phyloP scores from a whole-genome alignment of 2,113 vertebrate genomes.

The Physeter macrocephalus region DNA sequence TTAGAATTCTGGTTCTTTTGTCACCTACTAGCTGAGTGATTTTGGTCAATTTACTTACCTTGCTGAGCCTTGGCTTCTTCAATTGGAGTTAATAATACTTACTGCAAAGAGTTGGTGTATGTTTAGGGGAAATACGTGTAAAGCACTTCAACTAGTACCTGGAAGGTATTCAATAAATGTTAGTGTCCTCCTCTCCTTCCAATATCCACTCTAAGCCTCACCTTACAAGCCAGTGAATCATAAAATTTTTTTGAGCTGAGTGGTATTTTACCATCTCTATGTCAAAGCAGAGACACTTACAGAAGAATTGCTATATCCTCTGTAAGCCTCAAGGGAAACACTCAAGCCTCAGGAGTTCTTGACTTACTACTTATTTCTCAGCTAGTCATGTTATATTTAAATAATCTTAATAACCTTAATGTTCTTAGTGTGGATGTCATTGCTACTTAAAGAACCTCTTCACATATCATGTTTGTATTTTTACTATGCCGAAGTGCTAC shows the following conservation, averaged over 20 bases:
- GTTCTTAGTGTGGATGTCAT: background rate
- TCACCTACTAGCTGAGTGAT: background rate
- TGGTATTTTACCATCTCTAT: background rate
- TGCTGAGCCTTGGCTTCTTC: background rate
- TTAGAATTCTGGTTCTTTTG: background rate
- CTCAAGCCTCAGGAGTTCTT: background rate
- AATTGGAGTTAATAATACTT: background rate
- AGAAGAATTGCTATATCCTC: background rate
- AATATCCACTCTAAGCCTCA: no score
- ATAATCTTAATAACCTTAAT: background rate
- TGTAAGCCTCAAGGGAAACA: background rate
- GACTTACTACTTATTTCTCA: background rate
- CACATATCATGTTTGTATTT: background rate
- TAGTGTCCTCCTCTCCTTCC: background rate
- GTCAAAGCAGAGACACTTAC: background rate
- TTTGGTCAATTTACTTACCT: background rate
- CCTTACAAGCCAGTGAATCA: background rate
- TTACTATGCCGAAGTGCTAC: background rate
- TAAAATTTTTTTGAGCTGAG: background rate
- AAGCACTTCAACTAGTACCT: background rate
- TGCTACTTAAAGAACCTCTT: background rate
- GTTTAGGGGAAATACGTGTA: background rate
- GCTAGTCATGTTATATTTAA: background rate
- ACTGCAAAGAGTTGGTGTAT: background rate
- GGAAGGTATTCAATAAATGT: background rate